Base-by-base conservation (phyloP, 2,797 vertebrate genomes). In the Alosa sapidissima region DNA sequence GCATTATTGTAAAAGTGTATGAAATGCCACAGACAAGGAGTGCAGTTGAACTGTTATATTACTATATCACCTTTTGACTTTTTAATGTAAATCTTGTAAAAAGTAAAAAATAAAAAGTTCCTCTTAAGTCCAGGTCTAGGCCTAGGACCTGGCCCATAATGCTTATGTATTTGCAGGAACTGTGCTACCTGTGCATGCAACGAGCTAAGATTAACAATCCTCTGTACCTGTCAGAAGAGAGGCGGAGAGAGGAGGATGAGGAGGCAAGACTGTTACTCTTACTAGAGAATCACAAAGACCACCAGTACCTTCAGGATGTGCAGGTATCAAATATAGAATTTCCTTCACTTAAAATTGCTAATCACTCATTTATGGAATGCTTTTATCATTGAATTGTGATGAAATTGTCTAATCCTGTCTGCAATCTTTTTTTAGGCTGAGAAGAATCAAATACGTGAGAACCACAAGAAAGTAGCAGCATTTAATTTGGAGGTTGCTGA, bases 131-230 rank as follows among this genome's bases (percentile, higher is more conserved):
- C 28, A 54, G 52, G 13, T 16, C 16, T 16, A 16, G 5, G 52
- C 14, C 2, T 14, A 54, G 28, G 28, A 28, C 28, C 28, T 41
- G 41, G 41, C 51, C 13, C 51, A 52, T 52, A 8, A 9, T 82
- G 49, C 88, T 60, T 60, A 36, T 81, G 14, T 3, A 5, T 81
- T 6, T 78, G 81, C 84, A 97, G 97, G 96, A 97, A 91, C 89
- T 97, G 88, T 97, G 97, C 88, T 96, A 96, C 83, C 87, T 96
- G 82, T 97, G 97, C 86, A 94, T 95, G 93, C 96, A 97, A 91
- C 91, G 95, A 36, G 93, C 93, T 2, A 93, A 94, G 55, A 92
- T 91, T 60, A 97, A 95, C 60, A 47, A 93, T 3, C 93, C 95
- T 0, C 62, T 94, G 28, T 93, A 92, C 81, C 82, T 89, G 72